phyloP scores from a whole-genome alignment of 1,140 invertebrate genomes.

The Magallana angulata region DNA sequence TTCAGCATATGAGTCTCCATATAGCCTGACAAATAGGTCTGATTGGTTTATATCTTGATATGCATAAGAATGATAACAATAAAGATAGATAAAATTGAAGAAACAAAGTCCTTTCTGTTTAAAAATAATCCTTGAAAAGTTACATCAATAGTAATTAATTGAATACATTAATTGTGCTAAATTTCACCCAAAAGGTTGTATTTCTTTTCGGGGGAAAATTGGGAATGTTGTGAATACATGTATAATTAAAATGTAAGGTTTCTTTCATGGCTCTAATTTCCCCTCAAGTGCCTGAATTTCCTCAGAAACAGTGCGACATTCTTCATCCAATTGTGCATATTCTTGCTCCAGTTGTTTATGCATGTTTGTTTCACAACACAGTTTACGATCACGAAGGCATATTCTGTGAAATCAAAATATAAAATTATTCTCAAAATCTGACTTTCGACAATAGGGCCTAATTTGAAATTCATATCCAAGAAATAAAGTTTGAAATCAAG shows the following conservation, averaged over 20 bases:
- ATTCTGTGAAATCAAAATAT: slow-evolving; percentile 37
- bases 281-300: slow-evolving; percentile 47
- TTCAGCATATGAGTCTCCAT: background rate
- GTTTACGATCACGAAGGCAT: slow-evolving; percentile 28
- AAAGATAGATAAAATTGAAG: background rate
- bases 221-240: background rate
- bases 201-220: background rate
- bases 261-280: slow-evolving; percentile 19
- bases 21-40: background rate
- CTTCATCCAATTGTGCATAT: slow-evolving; percentile 49
- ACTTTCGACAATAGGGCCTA: too few species aligned
- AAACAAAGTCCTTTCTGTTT: background rate
- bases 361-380: slow-evolving; percentile 37
- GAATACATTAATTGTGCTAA: background rate
- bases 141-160: background rate
- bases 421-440: too few species aligned
- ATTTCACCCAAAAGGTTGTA: too few species aligned
- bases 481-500: too few species aligned
- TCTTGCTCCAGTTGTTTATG: slow-evolving; percentile 42
- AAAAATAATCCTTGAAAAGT: background rate
- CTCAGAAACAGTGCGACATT: slow-evolving; percentile 46
- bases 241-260: background rate
- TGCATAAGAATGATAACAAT: background rate
- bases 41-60: background rate
- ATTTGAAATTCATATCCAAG: too few species aligned